Conservation (phyloP, 64 coral and sea anemone genomes). For the Montipora efflorescens region DNA sequence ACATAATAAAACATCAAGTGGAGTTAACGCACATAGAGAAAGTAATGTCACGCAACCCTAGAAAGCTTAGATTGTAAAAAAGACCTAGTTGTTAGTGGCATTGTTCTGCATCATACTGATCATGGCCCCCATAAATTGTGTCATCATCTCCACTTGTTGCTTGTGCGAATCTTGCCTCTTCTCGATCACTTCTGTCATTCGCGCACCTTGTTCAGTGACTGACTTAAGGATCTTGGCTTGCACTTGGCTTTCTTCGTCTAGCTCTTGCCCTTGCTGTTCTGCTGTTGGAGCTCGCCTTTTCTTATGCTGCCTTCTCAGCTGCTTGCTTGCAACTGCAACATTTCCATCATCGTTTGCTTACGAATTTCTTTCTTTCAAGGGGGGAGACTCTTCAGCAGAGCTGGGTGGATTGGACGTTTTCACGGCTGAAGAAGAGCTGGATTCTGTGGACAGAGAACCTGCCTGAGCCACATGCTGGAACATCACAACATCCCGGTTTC, state of each 20-base stretch:
- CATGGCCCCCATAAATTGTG: slow-evolving; percentile 53
- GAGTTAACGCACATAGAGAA: too few species aligned
- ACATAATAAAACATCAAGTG: too few species aligned
- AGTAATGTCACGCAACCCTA: too few species aligned
- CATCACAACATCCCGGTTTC: background rate
- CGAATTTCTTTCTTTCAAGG: too few species aligned
- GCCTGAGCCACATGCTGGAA: background rate
- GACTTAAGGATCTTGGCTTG: slow-evolving; percentile 1
- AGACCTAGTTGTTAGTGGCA: too few species aligned
- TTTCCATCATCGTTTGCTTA: too few species aligned
- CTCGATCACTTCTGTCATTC: background rate
- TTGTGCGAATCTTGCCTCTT: slow-evolving; percentile 25
- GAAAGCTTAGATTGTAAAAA: too few species aligned
- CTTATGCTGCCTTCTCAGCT: background rate
- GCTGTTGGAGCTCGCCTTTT: background rate
- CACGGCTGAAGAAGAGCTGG: background rate
- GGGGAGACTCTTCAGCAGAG: too few species aligned
- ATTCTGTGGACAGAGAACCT: background rate
- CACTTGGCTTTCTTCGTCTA: slow-evolving; percentile 5
- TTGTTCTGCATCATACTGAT: slow-evolving; percentile 32
- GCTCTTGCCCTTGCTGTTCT: background rate
- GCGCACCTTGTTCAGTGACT: slow-evolving; percentile 21
- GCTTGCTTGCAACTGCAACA: background rate
- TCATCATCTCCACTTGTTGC: slow-evolving; percentile 42
- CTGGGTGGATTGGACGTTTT: too few species aligned